Percentiles rank a stretch among this genome's conserved stretches.
phyloP scores from a whole-genome alignment of 2,113 vertebrate species.

The Forbesichthys papilliferus region DNA sequence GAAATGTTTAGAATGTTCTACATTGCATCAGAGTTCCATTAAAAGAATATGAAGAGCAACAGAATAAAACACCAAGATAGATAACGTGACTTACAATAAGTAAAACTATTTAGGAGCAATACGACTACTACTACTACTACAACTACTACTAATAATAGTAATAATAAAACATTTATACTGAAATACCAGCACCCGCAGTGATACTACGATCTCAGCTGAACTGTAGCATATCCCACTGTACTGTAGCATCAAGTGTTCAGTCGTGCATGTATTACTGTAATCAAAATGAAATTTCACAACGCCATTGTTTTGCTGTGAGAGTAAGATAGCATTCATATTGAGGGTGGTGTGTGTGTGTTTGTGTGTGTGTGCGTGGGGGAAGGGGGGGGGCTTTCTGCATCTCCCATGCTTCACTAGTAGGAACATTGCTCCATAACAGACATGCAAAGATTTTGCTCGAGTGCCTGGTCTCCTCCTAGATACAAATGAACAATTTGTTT shows the following conservation, averaged over 20 bases:
- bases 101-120: too few relatives aligned
- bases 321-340: slow-evolving; percentile 44
- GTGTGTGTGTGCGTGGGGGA: background rate
- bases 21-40: background rate
- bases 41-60: background rate
- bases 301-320: slow-evolving; percentile 62
- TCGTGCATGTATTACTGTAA: slow-evolving; percentile 52
- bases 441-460: slow-evolving; percentile 69
- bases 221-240: too few relatives aligned
- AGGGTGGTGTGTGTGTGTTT: background rate
- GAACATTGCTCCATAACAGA: slow-evolving; percentile 53
- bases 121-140: background rate
- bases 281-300: slow-evolving; percentile 59
- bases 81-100: too few relatives aligned
- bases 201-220: too few relatives aligned
- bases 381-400: slow-evolving; percentile 9
- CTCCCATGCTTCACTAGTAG: slow-evolving; percentile 31
- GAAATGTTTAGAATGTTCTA: slow-evolving; percentile 21
- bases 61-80: background rate
- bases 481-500: slow-evolving; percentile 79
- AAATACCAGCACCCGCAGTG: too few relatives aligned
- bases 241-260: background rate
- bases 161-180: background rate
- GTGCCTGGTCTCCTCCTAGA: slow-evolving; percentile 75
- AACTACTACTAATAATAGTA: background rate